Conservation (phyloP, 1,140 invertebrate species). For the Drosophila littoralis region DNA sequence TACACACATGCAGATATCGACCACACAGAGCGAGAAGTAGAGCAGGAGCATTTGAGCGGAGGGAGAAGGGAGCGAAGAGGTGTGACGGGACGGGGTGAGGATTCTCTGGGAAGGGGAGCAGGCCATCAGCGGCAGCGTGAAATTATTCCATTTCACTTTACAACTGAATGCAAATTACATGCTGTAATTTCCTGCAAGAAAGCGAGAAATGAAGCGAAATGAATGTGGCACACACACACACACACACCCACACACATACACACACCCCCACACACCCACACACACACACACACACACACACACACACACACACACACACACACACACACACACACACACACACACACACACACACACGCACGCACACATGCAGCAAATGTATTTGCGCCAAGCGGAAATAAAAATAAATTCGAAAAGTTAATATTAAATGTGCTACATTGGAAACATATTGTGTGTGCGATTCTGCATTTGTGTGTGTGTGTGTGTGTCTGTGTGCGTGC, state of each 20-base stretch:
- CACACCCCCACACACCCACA: too few species aligned
- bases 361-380: slow-evolving; percentile 40
- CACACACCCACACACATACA: slow-evolving; percentile 29
- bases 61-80: background rate
- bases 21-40: slow-evolving; percentile 1
- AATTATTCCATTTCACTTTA: slow-evolving; percentile 83
- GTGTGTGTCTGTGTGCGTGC: background rate
- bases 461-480: background rate
- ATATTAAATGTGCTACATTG: slow-evolving; percentile 83
- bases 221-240: slow-evolving; percentile 72
- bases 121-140: slow-evolving; percentile 70
- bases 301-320: slow-evolving; percentile 24
- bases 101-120: too few species aligned
- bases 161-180: slow-evolving; percentile 83
- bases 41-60: background rate
- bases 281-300: slow-evolving; percentile 12
- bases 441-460: slow-evolving; percentile 66
- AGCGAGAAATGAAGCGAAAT: slow-evolving; percentile 81
- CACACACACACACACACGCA: slow-evolving; percentile 22
- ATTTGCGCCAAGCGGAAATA: slow-evolving; percentile 76
- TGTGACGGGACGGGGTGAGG: slow-evolving; percentile 12
- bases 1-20: slow-evolving; percentile 13
- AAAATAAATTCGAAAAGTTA: slow-evolving; percentile 83
- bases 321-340: slow-evolving; percentile 50
- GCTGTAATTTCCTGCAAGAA: slow-evolving; percentile 82